Conservation (phyloP, 2,888 invertebrate genomes). For the Anarsia innoxiella region DNA sequence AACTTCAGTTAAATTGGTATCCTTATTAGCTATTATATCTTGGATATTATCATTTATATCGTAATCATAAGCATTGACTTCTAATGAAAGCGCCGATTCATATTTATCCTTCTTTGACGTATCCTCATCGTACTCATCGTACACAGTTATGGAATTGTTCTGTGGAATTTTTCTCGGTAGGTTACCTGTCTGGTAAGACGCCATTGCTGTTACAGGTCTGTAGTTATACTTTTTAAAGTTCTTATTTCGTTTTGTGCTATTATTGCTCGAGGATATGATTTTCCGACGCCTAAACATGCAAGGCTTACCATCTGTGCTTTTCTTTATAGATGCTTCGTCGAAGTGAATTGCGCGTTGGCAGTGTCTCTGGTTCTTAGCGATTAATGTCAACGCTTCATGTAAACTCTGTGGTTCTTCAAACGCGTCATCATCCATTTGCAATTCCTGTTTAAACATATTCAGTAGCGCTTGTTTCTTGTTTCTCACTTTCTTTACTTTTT, state of each 20-base stretch:
- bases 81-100: conserved; percentile 31
- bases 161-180: not conserved
- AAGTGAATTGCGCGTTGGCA: conserved; percentile 12
- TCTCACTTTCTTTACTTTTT: conserved; percentile 19
- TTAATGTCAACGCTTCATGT: conserved; percentile 41
- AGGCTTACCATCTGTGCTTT: not conserved
- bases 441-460: conserved; percentile 37
- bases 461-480: conserved; percentile 32
- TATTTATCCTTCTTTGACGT: not conserved
- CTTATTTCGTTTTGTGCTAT: conserved; percentile 3
- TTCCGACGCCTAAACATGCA: conserved; percentile 32
- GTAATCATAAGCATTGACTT: conserved; percentile 35
- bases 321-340: not conserved
- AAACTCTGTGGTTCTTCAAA: conserved; percentile 42
- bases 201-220: too few species aligned
- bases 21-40: too few species aligned
- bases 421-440: conserved; percentile 24
- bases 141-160: not conserved
- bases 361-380: conserved; percentile 38
- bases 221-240: not conserved
- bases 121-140: not conserved
- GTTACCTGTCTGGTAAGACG: not conserved
- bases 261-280: conserved; percentile 26
- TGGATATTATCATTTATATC: too few species aligned
- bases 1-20: too few species aligned